phyloP scores from a whole-genome alignment of 1,140 invertebrate genomes.

The Platyscapa corneri region DNA sequence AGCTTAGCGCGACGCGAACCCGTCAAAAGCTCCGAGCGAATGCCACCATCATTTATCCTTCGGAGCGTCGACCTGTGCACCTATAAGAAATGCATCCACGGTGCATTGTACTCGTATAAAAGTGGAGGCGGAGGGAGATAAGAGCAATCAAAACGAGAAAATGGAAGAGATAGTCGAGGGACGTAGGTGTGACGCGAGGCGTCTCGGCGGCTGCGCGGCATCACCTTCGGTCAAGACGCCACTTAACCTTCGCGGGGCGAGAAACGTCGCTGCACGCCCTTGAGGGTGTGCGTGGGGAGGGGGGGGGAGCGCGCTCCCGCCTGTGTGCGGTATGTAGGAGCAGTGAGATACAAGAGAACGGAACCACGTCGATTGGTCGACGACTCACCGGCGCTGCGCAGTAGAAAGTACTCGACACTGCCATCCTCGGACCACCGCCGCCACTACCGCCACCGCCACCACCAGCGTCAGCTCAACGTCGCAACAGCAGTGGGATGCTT shows the following conservation, averaged over 20 bases:
- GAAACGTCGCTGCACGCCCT: not conserved
- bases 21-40: not conserved
- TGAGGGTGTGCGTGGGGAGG: not conserved
- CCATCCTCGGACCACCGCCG: not conserved
- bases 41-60: not conserved
- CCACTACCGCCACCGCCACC: not conserved
- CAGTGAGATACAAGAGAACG: not conserved
- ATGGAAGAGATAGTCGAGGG: not conserved
- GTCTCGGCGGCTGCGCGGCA: too few relatives aligned
- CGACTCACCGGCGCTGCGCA: slow-evolving; percentile 23
- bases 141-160: too few relatives aligned
- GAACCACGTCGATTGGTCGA: slow-evolving; percentile 6
- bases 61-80: not conserved
- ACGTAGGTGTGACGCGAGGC: not conserved
- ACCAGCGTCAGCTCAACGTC: not conserved
- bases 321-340: too few relatives aligned
- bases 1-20: not conserved
- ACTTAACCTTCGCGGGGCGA: slow-evolving; percentile 40
- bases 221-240: slow-evolving; percentile 27
- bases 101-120: not conserved
- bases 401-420: not conserved
- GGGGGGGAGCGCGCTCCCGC: too few relatives aligned
- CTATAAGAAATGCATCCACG: not conserved
- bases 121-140: too few relatives aligned
- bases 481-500: slow-evolving; percentile 2